Conservation (phyloP, 2,888 invertebrate genomes). For the Heteropelma amictum region DNA sequence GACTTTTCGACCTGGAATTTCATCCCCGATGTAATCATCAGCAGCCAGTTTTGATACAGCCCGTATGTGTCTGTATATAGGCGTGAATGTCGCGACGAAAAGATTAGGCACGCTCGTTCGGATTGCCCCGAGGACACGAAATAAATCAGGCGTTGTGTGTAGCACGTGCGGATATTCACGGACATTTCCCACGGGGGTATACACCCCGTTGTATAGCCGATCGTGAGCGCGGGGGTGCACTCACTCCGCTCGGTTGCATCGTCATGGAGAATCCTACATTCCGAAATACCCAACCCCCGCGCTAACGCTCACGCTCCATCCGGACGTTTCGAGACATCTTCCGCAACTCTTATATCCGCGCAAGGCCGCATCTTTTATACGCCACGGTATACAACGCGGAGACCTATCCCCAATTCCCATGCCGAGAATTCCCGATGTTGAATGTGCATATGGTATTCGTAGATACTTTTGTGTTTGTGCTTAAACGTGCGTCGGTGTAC, state of each 20-base stretch:
- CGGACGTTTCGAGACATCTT: slow-evolving; percentile 35
- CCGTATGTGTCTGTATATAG: too few species aligned
- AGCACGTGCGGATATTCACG: slow-evolving; percentile 64
- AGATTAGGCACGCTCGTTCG: slow-evolving; percentile 68
- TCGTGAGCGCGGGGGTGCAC: slow-evolving; percentile 13
- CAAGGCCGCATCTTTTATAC: slow-evolving; percentile 8
- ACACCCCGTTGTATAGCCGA: slow-evolving; percentile 39
- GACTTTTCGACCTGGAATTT: too few species aligned
- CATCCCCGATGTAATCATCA: too few species aligned
- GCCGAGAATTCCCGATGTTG: slow-evolving; percentile 18
- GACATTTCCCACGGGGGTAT: slow-evolving; percentile 68
- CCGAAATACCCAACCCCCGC: slow-evolving; percentile 5
- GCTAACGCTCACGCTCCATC: background rate
- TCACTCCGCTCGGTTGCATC: slow-evolving; percentile 50
- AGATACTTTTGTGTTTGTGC: background rate
- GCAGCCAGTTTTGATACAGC: too few species aligned
- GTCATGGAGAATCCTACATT: slow-evolving; percentile 49
- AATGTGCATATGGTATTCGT: background rate
- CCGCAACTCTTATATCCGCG: slow-evolving; percentile 14
- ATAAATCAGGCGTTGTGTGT: slow-evolving; percentile 66
- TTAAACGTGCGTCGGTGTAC: background rate
- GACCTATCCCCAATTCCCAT: slow-evolving; percentile 22
- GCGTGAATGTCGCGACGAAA: slow-evolving; percentile 40
- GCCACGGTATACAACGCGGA: background rate
- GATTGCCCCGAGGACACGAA: slow-evolving; percentile 66